phyloP scores from a whole-genome alignment of 2,797 vertebrate species.

The Notoglanidium macrostoma region DNA sequence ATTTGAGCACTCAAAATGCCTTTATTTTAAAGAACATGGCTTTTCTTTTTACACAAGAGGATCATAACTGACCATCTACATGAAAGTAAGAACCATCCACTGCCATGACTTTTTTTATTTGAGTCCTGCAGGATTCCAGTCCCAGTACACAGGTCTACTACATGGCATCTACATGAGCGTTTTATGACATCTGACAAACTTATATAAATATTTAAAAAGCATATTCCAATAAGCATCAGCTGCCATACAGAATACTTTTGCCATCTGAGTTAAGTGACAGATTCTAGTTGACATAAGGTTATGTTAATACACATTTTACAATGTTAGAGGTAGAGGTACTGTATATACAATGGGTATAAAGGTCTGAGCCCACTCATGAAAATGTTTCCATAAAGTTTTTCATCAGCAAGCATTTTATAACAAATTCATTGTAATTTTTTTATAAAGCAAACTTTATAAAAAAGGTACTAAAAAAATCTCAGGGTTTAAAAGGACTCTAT shows the following conservation, averaged over 20 bases:
- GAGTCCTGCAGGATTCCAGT: background rate
- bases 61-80: background rate
- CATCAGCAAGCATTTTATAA: too few relatives aligned
- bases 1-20: background rate
- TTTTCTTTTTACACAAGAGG: background rate
- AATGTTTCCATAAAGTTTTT: background rate
- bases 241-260: background rate
- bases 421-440: too few relatives aligned
- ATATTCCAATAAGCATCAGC: too few relatives aligned
- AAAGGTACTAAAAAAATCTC: background rate
- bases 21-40: background rate
- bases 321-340: background rate
- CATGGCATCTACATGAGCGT: background rate
- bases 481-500: background rate
- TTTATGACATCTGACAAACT: background rate
- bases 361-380: background rate
- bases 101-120: background rate
- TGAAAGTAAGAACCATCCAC: background rate
- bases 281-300: too few relatives aligned
- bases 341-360: background rate
- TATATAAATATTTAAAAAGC: background rate
- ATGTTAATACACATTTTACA: too few relatives aligned
- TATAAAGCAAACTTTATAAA: too few relatives aligned
- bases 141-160: background rate
- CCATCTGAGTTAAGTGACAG: background rate